Conservation (phyloP, 2,888 invertebrate species). For the Andrena chrysosceles region DNA sequence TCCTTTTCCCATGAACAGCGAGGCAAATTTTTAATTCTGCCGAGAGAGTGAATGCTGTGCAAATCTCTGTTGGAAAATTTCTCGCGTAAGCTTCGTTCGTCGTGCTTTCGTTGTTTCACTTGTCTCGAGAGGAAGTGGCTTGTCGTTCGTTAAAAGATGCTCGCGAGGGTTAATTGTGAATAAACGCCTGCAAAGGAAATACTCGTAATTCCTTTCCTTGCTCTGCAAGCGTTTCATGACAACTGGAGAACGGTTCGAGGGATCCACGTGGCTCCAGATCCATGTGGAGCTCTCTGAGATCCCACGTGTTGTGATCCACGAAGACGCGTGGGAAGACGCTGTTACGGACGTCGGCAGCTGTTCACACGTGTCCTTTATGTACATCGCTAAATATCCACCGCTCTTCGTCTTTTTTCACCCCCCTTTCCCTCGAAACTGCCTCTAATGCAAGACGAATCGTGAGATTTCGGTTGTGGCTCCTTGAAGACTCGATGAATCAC, state of each 20-base stretch:
- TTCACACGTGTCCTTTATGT: conserved; percentile 80
- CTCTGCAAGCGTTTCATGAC: conserved; percentile 6
- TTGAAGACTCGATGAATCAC: background rate
- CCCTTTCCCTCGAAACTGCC: background rate
- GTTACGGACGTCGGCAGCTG: conserved; percentile 79
- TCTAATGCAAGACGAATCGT: conserved; percentile 23
- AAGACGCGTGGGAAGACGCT: conserved; percentile 83
- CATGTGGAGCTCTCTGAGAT: conserved; percentile 63
- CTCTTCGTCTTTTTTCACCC: conserved; percentile 15
- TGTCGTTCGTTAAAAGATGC: background rate
- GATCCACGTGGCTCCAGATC: conserved; percentile 53
- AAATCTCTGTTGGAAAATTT: too few relatives aligned
- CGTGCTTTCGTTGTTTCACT: background rate
- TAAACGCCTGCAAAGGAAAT: conserved; percentile 6
- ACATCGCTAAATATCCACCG: conserved; percentile 59
- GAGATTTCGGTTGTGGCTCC: background rate
- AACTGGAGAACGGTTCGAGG: conserved; percentile 6
- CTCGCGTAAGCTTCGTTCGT: background rate
- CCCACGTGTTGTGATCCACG: conserved; percentile 77
- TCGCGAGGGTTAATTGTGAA: background rate
- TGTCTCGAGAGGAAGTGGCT: background rate
- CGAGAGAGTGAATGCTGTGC: too few relatives aligned
- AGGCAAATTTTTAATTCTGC: too few relatives aligned
- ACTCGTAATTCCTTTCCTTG: conserved; percentile 1
- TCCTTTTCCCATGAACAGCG: background rate